Evolutionary conservation across 2,888 invertebrate genomes (phyloP), one percentile per base, ranked within the genome.

Genomic region (Noctua comes): DNA sequence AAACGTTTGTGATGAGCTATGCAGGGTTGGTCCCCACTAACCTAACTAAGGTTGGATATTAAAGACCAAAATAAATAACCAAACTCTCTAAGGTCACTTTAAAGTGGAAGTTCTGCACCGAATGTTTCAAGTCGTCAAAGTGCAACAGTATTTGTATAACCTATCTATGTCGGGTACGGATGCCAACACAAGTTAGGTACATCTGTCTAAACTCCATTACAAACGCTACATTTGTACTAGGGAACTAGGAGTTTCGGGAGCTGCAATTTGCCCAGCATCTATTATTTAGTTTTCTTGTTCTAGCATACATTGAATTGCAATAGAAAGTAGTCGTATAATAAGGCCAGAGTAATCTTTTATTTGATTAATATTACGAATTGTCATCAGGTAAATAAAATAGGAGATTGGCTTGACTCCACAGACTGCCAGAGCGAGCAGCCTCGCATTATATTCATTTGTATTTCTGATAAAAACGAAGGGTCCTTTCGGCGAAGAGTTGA

Each of bases 141-240:
- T 78, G 62, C 69, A 78, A 40, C 62, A 74, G 59, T 72, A 78
- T 76, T 80, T 72, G 57, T 76, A n/a, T 74, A 72, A 59, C 46
- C 68, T 77, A 79, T 65, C 27, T 87, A 21, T 59, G 76, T 70
- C 21, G n/a, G 43, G 68, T 27, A 68, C 79, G 74, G 73, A 82
- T 71, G 64, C 82, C 74, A 75, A 78, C 85, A 76, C 81, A 81
- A 82, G 85, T 81, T 82, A n/a, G n/a, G n/a, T n/a, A 77, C 87
- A 76, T 87, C 76, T 74, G 81, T 82, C 88, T 82, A 86, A 86
- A 86, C 82, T 87, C 74, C 73, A 78, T 78, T 87, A 84, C 85
- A 73, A 87, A 85, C 59, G 68, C 59, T 65, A 65, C 76, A 84
- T 87, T 81, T 86, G 84, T 57, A 70, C 66, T 51, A 65, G 64